phyloP scores from a whole-genome alignment of 2,113 vertebrate genomes.

The Neotragus pygmaeus region DNA sequence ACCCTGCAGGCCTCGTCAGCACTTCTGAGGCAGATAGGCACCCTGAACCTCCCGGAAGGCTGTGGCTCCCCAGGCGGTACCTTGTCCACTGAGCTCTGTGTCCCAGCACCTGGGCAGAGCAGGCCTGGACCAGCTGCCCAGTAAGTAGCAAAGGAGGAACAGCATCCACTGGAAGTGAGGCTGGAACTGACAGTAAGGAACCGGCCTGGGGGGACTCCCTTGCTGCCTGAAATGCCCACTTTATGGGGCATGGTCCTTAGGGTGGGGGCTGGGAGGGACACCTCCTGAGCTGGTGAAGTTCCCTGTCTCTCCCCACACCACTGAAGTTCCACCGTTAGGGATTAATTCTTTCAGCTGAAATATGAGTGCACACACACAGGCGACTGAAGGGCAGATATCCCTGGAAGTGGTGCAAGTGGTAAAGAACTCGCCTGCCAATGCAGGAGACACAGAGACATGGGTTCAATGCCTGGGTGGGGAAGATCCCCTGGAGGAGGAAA shows the following conservation, averaged over 20 bases:
- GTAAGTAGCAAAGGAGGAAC: too few species aligned
- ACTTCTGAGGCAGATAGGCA: neutral
- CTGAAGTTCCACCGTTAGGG: neutral
- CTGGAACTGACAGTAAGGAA: rapidly evolving
- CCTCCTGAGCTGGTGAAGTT: neutral
- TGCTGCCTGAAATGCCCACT: neutral
- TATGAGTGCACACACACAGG: rapidly evolving
- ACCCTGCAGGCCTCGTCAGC: neutral
- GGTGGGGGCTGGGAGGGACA: rapidly evolving
- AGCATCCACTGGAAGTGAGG: neutral
- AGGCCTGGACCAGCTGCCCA: neutral
- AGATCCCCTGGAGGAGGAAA: neutral
- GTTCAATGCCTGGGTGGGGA: neutral
- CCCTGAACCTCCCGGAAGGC: neutral
- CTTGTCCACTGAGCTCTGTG: neutral
- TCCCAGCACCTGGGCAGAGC: neutral
- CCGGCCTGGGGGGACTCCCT: neutral
- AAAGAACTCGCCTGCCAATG: neutral
- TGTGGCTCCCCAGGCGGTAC: neutral
- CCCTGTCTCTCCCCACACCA: too few species aligned
- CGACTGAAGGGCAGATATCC: neutral
- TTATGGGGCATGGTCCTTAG: neutral
- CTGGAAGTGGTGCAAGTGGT: neutral
- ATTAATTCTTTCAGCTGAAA: neutral
- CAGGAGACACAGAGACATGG: neutral